Conservation (phyloP, 23 tunicate species). For the Clavelina lepadiformis region DNA sequence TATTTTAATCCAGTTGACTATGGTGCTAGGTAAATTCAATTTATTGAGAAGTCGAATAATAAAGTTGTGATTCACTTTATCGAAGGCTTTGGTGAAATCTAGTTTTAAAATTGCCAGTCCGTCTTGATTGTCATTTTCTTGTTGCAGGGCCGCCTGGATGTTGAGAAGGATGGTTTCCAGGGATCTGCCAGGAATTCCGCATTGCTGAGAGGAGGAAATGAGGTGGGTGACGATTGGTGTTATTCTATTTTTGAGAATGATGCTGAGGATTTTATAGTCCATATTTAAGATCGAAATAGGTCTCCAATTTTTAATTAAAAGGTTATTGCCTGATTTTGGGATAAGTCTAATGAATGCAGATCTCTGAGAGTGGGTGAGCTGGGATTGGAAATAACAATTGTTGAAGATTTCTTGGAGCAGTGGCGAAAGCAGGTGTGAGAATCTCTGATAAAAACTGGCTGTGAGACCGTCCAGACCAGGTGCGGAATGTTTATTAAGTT, state of each 20-base stretch:
- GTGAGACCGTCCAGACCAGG: conserved; percentile 14
- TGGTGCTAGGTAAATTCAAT: too few relatives aligned
- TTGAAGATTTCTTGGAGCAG: neutral
- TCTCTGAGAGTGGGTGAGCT: conserved; percentile 2
- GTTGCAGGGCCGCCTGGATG: too few relatives aligned
- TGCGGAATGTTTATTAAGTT: neutral
- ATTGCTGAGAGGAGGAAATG: conserved; percentile 9
- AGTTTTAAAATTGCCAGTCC: too few relatives aligned
- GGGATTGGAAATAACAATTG: neutral
- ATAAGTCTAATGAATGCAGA: conserved; percentile 9
- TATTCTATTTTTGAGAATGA: neutral
- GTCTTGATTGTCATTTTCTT: too few relatives aligned
- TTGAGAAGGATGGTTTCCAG: conserved; percentile 4
- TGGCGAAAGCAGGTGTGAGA: neutral
- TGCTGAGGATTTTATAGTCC: conserved; percentile 14
- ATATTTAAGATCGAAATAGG: conserved; percentile 8
- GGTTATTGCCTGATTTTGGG: conserved; percentile 1
- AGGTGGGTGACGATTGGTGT: neutral
- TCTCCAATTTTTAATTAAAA: neutral
- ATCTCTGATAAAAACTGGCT: neutral
- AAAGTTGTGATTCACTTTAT: too few relatives aligned
- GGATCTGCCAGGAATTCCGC: neutral
- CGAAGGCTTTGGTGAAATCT: too few relatives aligned
- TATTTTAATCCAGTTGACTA: too few relatives aligned
- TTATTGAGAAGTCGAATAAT: too few relatives aligned